Percentiles rank a stretch among this genome's conserved stretches.
phyloP scores from a whole-genome alignment of 2,113 vertebrate species.

The Vireo altiloquus region DNA sequence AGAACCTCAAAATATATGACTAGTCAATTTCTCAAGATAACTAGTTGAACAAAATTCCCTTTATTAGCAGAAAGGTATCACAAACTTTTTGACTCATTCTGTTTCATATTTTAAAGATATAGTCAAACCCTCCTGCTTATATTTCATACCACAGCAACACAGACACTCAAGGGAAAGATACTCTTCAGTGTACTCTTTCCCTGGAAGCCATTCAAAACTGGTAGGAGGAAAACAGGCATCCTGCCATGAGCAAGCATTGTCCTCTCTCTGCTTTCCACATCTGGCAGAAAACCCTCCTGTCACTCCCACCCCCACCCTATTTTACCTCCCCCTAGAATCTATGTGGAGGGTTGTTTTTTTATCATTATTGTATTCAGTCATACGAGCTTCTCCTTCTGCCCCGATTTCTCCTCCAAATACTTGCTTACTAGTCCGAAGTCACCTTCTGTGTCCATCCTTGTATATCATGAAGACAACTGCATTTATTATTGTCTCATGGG shows the following conservation, averaged over 20 bases:
- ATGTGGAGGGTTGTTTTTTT: not conserved
- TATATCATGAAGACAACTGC: not conserved
- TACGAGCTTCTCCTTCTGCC: not conserved
- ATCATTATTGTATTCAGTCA: not conserved
- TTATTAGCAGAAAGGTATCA: not conserved
- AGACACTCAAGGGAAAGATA: not conserved
- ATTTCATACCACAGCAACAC: not conserved
- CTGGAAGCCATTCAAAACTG: slow-evolving; percentile 23
- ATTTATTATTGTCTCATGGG: not conserved
- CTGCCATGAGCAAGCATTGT: slow-evolving; percentile 9
- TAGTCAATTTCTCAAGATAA: not conserved
- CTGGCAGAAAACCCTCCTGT: not conserved
- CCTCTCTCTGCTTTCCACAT: not conserved
- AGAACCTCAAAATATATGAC: not conserved
- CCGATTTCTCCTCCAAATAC: not conserved
- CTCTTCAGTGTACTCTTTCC: not conserved
- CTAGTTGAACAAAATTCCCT: not conserved
- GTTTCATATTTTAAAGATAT: not conserved
- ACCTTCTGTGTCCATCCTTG: not conserved
- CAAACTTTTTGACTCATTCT: not conserved
- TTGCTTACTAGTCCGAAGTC: not conserved
- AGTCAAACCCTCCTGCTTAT: not conserved
- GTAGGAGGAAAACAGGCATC: slow-evolving; percentile 43
- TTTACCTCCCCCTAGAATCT: not conserved
- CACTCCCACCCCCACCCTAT: not conserved